Evolutionary conservation across 2,888 invertebrate species (phyloP).

Genomic region (Tuta absoluta): DNA sequence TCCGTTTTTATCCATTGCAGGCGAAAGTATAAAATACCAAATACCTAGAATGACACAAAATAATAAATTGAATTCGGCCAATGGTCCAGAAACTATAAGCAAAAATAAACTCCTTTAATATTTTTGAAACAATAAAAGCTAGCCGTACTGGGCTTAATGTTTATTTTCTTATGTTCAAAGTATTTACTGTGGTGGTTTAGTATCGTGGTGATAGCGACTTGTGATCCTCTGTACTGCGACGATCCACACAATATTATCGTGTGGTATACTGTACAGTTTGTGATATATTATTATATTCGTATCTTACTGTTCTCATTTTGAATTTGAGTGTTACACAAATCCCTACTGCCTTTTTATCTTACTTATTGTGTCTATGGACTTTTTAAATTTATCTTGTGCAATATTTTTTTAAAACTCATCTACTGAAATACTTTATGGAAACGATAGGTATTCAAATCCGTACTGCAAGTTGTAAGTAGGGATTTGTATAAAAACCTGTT

Average conservation of each 20-base stretch:
- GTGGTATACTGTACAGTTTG: slow-evolving; percentile 12
- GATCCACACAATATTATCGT: slow-evolving; percentile 40
- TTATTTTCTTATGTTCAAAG: not conserved
- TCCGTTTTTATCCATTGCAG: no score
- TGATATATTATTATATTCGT: not conserved
- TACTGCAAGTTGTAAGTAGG: not conserved
- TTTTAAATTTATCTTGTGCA: no score
- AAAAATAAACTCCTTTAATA: no score
- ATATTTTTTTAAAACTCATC: no score
- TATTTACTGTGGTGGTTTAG: slow-evolving; percentile 35
- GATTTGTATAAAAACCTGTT: slow-evolving; percentile 2
- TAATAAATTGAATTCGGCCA: no score
- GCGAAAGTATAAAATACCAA: no score
- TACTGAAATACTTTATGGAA: not conserved
- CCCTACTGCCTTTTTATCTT: not conserved
- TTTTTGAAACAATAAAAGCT: no score
- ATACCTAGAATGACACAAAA: no score
- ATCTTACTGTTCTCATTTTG: not conserved
- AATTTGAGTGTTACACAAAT: not conserved
- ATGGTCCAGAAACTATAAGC: no score
- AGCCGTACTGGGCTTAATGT: not conserved
- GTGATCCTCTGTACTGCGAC: slow-evolving; percentile 45
- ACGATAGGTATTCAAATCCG: not conserved
- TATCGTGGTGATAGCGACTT: slow-evolving; percentile 47
- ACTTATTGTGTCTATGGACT: no score